A percentile compares a stretch with the other conserved stretches of the same genome.
Conservation (phyloP, 2,113 vertebrate genomes). For the Scartelaos histophorus region DNA sequence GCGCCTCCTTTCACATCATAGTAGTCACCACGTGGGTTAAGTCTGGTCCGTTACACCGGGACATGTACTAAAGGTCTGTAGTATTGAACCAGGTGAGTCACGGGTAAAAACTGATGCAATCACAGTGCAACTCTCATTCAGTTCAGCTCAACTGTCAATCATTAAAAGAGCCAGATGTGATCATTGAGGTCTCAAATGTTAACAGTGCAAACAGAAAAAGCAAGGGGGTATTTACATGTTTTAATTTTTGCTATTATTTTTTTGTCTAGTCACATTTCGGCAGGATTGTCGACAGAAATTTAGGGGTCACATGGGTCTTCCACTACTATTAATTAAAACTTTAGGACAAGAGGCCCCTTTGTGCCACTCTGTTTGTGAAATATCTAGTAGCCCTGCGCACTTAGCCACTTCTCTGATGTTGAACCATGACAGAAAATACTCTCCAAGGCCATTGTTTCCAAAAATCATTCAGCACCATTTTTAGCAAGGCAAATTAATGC, state of each 20-base stretch:
- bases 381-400: too few species aligned
- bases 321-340: too few species aligned
- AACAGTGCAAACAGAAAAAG: neutral
- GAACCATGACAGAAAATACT: neutral
- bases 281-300: too few species aligned
- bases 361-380: too few species aligned
- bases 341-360: too few species aligned
- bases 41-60: neutral
- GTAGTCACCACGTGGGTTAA: too few species aligned
- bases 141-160: constrained; percentile 6
- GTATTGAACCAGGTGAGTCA: constrained; percentile 46
- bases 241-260: too few species aligned
- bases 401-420: neutral
- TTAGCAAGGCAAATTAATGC: neutral
- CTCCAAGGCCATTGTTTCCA: too few species aligned
- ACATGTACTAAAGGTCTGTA: constrained; percentile 6
- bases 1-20: too few species aligned
- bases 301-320: too few species aligned
- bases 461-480: neutral
- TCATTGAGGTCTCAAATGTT: neutral
- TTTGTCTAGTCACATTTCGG: too few species aligned
- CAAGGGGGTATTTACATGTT: neutral
- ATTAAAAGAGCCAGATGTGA: neutral
- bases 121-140: neutral
- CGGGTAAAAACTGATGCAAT: constrained; percentile 34